phyloP scores from a whole-genome alignment of 1,140 invertebrate genomes.

The Zaprionus ghesquierei region DNA sequence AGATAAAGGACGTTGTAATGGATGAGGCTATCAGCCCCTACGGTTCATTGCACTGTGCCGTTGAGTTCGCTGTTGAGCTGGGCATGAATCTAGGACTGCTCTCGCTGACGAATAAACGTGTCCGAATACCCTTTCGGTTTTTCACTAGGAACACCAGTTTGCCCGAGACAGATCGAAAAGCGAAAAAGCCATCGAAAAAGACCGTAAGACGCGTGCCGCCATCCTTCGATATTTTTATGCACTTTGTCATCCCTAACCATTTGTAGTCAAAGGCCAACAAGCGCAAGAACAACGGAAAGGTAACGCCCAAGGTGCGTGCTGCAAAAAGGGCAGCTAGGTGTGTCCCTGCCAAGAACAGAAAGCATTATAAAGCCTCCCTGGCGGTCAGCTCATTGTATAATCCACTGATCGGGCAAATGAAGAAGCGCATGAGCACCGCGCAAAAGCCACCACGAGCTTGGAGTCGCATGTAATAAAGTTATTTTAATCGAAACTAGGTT shows the following conservation, averaged over 20 bases:
- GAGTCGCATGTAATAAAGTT: not conserved
- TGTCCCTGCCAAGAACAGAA: too few species aligned
- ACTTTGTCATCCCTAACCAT: not conserved
- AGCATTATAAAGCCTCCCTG: not conserved
- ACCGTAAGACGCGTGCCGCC: not conserved
- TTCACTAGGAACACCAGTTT: not conserved
- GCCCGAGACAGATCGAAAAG: not conserved
- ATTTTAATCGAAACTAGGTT: not conserved
- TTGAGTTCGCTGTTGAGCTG: slow-evolving; percentile 32
- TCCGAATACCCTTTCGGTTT: not conserved
- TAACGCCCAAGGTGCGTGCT: too few species aligned
- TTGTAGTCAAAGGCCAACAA: not conserved
- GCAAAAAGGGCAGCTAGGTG: not conserved
- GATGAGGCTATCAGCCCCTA: slow-evolving; percentile 24
- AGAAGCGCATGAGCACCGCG: not conserved
- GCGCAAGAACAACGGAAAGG: too few species aligned
- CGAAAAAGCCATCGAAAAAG: not conserved
- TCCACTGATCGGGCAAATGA: not conserved
- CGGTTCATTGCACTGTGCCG: slow-evolving; percentile 24
- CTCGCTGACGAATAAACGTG: slow-evolving; percentile 7
- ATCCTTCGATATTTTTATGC: not conserved
- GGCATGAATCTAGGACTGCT: slow-evolving; percentile 49
- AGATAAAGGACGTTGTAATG: slow-evolving; percentile 15
- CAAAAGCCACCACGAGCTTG: not conserved
- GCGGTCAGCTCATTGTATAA: not conserved